Evolutionary conservation across 2,888 invertebrate genomes (phyloP), one percentile per base, ranked within the genome.

Genomic region (Oeneis ivallda): DNA sequence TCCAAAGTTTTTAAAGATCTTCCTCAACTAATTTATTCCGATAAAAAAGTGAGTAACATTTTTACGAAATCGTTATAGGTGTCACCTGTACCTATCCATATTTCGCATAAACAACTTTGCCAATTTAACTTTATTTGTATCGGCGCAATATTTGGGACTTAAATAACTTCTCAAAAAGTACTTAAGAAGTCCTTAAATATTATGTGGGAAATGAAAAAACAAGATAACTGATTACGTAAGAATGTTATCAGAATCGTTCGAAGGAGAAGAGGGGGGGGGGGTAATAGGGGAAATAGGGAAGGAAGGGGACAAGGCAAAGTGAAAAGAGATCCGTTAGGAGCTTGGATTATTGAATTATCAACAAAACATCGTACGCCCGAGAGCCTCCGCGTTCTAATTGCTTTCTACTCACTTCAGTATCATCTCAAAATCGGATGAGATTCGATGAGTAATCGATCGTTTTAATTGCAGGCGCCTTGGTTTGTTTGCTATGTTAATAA

Each of bases 71-170:
- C 78, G 77, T 81, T 83, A 84, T 83, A 77, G 82, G 80, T 82
- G 82, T 85, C 85, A 86, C 85, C 84, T 83, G 85, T 83, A 79
- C 76, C 75, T 76, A 76, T 76, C 75, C 76, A 76, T 76, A 78
- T 75, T 78, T 79, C 74, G 72, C 70, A 70, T 69, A 68, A 66
- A 68, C 74, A 91, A 91, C 91, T 91, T 91, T 90, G 79, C 86
- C 89, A 91, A 91, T 91, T 91, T 91, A 91, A 91, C 90, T 91
- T 91, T 89, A 89, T 87, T 87, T 88, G 83, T 87, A 84, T 86
- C 85, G 79, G 71, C 72, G 75, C 79, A 81, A 87, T 88, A 89
- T 86, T 87, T 77, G 79, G 69, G 76, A 85, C 82, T 84, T 82
- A 81, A 79, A 84, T 79, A 86, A 89, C 82, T 89, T 89, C 83